Percentiles rank a stretch among this genome's conserved stretches.
Evolutionary conservation across 2,113 vertebrate species (phyloP).

Genomic region (Coreoperca whiteheadi): DNA sequence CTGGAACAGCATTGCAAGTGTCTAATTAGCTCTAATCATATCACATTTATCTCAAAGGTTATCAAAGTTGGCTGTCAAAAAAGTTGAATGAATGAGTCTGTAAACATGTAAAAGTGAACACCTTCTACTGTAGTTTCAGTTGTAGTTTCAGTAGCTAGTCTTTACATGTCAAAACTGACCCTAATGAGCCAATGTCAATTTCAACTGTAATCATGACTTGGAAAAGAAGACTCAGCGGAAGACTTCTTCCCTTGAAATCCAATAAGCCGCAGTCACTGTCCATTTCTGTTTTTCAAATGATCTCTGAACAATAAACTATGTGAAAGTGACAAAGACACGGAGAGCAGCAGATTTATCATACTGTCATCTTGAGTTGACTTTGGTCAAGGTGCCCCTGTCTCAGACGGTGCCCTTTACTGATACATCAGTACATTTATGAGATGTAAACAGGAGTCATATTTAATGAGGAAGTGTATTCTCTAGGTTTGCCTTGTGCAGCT

Average conservation of each 20-base stretch:
- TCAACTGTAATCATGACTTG: slow-evolving; percentile 36
- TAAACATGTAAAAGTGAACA: slow-evolving; percentile 11
- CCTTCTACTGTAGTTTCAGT: neutral
- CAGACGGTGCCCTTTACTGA: slow-evolving; percentile 44
- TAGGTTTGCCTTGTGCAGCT: neutral
- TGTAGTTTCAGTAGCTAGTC: neutral
- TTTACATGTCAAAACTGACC: slow-evolving; percentile 9
- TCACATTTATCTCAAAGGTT: slow-evolving; percentile 1
- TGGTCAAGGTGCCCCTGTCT: slow-evolving; percentile 67
- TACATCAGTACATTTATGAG: slow-evolving; percentile 21
- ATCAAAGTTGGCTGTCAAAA: neutral
- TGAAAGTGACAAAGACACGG: slow-evolving; percentile 39
- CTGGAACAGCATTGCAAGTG: neutral
- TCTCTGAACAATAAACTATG: slow-evolving; percentile 47
- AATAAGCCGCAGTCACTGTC: slow-evolving; percentile 32
- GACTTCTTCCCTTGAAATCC: slow-evolving; percentile 45
- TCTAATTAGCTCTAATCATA: neutral
- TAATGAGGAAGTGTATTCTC: slow-evolving; percentile 1
- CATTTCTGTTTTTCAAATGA: slow-evolving; percentile 49
- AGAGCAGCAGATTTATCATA: slow-evolving; percentile 61
- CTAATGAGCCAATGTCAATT: neutral
- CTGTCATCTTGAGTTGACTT: slow-evolving; percentile 57
- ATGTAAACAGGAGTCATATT: slow-evolving; percentile 37
- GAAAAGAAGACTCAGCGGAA: slow-evolving; percentile 4
- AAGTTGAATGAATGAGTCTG: neutral